A percentile compares a stretch with the other conserved stretches of the same genome.
Conservation (phyloP, 2,888 invertebrate genomes). For the Schrankia costaestrigalis region DNA sequence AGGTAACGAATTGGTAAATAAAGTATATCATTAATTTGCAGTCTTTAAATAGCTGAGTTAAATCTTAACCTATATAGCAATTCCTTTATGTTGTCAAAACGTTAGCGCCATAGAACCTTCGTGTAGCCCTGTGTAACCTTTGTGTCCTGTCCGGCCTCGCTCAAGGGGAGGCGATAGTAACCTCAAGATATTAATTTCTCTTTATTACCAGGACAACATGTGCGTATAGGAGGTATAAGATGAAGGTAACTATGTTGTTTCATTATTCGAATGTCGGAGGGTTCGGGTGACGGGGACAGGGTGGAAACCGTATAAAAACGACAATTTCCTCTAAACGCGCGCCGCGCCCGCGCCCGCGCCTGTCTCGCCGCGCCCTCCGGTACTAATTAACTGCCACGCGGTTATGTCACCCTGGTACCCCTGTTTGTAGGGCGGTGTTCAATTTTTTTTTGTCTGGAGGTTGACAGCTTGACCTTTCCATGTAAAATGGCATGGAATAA, state of each 20-base stretch:
- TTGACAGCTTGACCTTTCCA: conserved; percentile 45
- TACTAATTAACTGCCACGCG: conserved; percentile 77
- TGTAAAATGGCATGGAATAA: conserved; percentile 26
- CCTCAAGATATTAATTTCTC: conserved; percentile 67
- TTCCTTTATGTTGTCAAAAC: too few species aligned
- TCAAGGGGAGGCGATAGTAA: conserved; percentile 12
- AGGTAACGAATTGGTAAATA: too few species aligned
- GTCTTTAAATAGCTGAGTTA: background rate
- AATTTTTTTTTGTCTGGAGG: conserved; percentile 48
- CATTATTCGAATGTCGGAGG: conserved; percentile 67
- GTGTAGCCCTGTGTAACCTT: too few species aligned
- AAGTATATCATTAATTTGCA: background rate
- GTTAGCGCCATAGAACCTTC: background rate
- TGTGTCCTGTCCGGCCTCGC: background rate
- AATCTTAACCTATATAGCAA: too few species aligned
- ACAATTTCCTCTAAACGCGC: conserved; percentile 76
- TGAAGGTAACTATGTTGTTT: conserved; percentile 72
- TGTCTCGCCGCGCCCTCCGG: conserved; percentile 71
- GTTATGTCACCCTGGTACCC: conserved; percentile 79
- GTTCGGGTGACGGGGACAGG: conserved; percentile 41
- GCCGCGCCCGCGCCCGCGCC: conserved; percentile 77
- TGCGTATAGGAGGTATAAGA: conserved; percentile 72
- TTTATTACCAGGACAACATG: conserved; percentile 70
- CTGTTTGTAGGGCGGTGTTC: conserved; percentile 58
- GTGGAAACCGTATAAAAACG: conserved; percentile 78